Conservation (phyloP, 2,888 invertebrate genomes). For the Tachina lurida region DNA sequence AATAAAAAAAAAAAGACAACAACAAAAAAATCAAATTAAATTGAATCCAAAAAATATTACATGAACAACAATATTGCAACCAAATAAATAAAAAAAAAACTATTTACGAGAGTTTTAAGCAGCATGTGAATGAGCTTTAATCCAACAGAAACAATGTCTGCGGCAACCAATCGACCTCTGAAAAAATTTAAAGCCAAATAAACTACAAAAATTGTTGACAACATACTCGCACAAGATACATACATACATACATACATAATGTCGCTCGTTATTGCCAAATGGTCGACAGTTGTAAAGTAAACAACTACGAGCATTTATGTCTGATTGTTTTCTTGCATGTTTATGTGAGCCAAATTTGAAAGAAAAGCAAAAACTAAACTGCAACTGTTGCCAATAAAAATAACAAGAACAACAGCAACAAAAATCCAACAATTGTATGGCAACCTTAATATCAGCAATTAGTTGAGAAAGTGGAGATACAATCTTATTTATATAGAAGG, state of each 20-base stretch:
- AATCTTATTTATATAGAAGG: conserved; percentile 30
- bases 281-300: conserved; percentile 61
- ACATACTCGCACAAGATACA: neutral
- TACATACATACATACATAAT: conserved; percentile 4
- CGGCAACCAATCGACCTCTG: conserved; percentile 42
- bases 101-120: conserved; percentile 36
- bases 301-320: conserved; percentile 12
- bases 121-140: conserved; percentile 59
- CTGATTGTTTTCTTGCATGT: neutral
- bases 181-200: conserved; percentile 49
- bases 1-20: neutral
- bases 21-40: conserved; percentile 46
- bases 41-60: conserved; percentile 59
- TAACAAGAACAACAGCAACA: neutral
- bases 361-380: conserved; percentile 2
- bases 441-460: conserved; percentile 51
- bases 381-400: conserved; percentile 38
- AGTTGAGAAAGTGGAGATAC: conserved; percentile 46
- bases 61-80: conserved; percentile 55
- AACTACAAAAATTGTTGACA: conserved; percentile 67
- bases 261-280: conserved; percentile 59
- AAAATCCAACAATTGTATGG: conserved; percentile 11
- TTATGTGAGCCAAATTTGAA: conserved; percentile 28
- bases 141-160: conserved; percentile 50
- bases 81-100: conserved; percentile 42